phyloP scores from a whole-genome alignment of 2,113 vertebrate genomes.

The Sinosuthora webbiana region DNA sequence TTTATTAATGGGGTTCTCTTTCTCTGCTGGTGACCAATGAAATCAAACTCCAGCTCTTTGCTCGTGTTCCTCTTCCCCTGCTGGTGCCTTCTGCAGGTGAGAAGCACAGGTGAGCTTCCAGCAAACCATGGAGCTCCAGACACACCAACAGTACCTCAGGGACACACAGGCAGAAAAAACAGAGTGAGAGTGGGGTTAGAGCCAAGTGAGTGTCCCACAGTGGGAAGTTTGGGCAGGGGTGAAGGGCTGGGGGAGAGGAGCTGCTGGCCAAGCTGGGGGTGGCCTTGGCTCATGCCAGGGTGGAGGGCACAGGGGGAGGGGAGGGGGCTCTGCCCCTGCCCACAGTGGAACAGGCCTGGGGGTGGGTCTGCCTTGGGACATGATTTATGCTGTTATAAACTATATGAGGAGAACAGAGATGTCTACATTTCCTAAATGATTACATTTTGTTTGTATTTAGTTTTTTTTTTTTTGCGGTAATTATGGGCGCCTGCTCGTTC shows the following conservation, averaged over 20 bases:
- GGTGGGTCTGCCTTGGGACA: not conserved
- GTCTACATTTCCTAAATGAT: not conserved
- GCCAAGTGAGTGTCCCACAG: not conserved
- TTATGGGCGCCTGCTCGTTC: not conserved
- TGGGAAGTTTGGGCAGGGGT: not conserved
- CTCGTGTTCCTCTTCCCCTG: not conserved
- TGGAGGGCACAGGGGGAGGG: not conserved
- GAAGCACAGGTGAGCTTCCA: not conserved
- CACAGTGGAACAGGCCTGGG: rapidly evolving
- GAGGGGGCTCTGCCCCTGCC: not conserved
- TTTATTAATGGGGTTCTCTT: not conserved
- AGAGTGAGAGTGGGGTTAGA: not conserved
- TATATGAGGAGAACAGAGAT: not conserved
- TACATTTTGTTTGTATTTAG: not conserved
- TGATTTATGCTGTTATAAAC: not conserved
- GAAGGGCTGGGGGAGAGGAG: not conserved
- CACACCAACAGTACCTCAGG: not conserved
- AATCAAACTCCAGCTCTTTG: not conserved
- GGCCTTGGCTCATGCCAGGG: not conserved
- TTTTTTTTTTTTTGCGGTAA: not conserved
- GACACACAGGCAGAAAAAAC: not conserved
- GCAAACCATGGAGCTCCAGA: not conserved
- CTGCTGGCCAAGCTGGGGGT: not conserved
- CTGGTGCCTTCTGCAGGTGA: not conserved
- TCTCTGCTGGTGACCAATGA: not conserved